Percentiles rank a stretch among this genome's conserved stretches.
Evolutionary conservation across 30 jellyfish, hydroid and myxozoan genomes (phyloP).

Genomic region (Pelagia noctiluca): DNA sequence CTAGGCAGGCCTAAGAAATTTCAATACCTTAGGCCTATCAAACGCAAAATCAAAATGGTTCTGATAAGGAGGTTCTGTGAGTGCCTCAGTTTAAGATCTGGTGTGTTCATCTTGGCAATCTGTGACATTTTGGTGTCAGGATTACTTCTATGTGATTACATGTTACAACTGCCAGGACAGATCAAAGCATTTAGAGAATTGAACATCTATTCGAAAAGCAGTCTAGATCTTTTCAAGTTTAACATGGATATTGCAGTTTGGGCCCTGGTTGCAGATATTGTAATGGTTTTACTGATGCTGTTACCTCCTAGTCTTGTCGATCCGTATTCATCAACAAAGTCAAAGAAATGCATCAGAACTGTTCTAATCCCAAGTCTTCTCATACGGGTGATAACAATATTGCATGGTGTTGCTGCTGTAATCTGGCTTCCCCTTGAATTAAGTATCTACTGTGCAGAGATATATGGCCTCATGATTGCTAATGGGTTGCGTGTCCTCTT

Average conservation of each 20-base stretch:
- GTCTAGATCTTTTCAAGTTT: slow-evolving; percentile 26
- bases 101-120: slow-evolving; percentile 38
- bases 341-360: slow-evolving; percentile 42
- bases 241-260: slow-evolving; percentile 49
- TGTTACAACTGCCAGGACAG: slow-evolving; percentile 44
- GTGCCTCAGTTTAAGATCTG: slow-evolving; percentile 54
- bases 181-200: slow-evolving; percentile 61
- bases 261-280: slow-evolving; percentile 59
- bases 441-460: slow-evolving; percentile 53
- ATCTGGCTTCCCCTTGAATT: slow-evolving; percentile 61
- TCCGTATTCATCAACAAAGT: slow-evolving; percentile 39
- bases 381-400: slow-evolving; percentile 15
- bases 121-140: slow-evolving; percentile 59
- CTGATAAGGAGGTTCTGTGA: slow-evolving; percentile 28
- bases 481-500: slow-evolving; percentile 39
- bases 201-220: slow-evolving; percentile 21
- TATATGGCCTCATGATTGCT: slow-evolving; percentile 57
- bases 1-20: too few species aligned
- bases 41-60: slow-evolving; percentile 1
- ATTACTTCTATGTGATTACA: slow-evolving; percentile 50
- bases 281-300: slow-evolving; percentile 42
- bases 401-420: slow-evolving; percentile 46
- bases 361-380: slow-evolving; percentile 55
- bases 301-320: slow-evolving; percentile 52
- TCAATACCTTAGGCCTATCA: too few species aligned